These are phyloP conservation scores for Panorpa germanica DNA, from an alignment of 2,888 invertebrate species.

Conservation along the genomic window DNA sequence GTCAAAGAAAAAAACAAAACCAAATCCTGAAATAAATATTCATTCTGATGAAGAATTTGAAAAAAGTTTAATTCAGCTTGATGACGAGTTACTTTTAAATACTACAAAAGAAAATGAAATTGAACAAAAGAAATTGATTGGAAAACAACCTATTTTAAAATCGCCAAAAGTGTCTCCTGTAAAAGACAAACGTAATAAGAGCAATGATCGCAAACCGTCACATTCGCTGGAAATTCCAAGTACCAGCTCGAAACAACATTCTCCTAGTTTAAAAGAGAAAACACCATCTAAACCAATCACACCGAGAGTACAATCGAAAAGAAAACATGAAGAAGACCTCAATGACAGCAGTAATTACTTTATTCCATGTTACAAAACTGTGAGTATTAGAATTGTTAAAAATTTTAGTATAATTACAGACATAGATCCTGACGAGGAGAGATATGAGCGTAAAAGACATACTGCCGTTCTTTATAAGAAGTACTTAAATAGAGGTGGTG, in stretches of 20 bases:
- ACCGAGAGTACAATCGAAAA: conserved; percentile 14
- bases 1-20: conserved; percentile 17
- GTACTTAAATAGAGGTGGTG: conserved; percentile 60
- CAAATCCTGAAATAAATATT: conserved; percentile 25
- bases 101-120: conserved; percentile 15
- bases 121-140: conserved; percentile 13
- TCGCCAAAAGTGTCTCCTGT: neutral
- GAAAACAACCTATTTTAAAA: conserved; percentile 4
- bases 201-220: neutral
- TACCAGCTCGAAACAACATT: conserved; percentile 12
- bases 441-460: conserved; percentile 43
- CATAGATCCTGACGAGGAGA: conserved; percentile 42
- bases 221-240: conserved; percentile 6
- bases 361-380: conserved; percentile 1
- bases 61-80: conserved; percentile 42
- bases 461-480: conserved; percentile 49
- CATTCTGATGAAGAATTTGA: conserved; percentile 54
- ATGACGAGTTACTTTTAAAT: conserved; percentile 26
- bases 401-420: conserved; percentile 18
- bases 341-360: conserved; percentile 18
- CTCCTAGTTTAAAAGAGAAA: neutral
- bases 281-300: conserved; percentile 6
- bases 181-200: conserved; percentile 6
- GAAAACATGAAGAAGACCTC: conserved; percentile 20
- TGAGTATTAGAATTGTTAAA: neutral